Evolutionary conservation across 2,113 vertebrate genomes (phyloP), one percentile per base, ranked within the genome.

Genomic region (Chiloscyllium plagiosum): DNA sequence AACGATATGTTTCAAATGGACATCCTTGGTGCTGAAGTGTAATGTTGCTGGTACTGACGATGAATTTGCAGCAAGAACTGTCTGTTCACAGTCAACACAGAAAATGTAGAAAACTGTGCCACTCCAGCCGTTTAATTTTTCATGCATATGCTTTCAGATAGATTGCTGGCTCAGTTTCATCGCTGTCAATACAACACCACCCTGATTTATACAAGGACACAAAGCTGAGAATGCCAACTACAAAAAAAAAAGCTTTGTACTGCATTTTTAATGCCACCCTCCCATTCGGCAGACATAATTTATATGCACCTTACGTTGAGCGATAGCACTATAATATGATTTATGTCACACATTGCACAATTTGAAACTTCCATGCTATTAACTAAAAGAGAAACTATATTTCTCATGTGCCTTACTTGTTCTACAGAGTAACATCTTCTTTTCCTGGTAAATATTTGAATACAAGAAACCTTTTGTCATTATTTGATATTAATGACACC

Each of bases 121-220:
- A 76, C 42, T 26, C 68, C 69, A 76, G 69, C 94, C 52, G 26
- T 47, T 50, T 52, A 66, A 95, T 95, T 50, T 95, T 50, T 72
- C 24, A 52, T 95, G 69, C 37, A 70, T 76, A 29, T 24, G 94
- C 24, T 95, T 76, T 95, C 47, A 29, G 94, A 95, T 50, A 76
- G 42, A 95, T 76, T 76, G 42, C 94, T 95, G 94, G 94, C 47
- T 52, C 69, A 50, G 68, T 95, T 70, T 95, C 42, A 76, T 95
- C 68, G 47, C 66, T 95, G 94, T 95, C 94, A 95, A 95, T 72
- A 72, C 42, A 95, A 76, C 20, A 72, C 69, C 47, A 26, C 94
- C 68, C 68, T 95, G 94, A 95, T 95, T 95, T 95, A 95, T 95
- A 72, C 94, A 95, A 95, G 94, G 69, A 95, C 94, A 72, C 94